These are phyloP conservation scores for Aphis craccivora DNA, from an alignment of 1,140 invertebrate genomes.

Conservation along the genomic window DNA sequence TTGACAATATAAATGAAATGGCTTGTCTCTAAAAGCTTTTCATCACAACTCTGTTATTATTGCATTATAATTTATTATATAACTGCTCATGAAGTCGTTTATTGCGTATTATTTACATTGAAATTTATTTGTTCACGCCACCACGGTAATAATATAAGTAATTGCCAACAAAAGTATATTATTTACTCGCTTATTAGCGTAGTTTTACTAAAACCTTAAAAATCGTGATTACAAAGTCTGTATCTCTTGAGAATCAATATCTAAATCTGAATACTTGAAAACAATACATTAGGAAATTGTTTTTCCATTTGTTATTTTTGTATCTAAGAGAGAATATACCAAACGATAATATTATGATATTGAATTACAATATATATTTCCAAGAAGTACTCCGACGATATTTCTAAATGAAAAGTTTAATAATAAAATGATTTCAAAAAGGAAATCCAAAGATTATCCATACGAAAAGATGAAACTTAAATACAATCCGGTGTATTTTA, in stretches of 20 bases:
- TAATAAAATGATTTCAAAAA: background rate
- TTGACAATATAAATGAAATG: background rate
- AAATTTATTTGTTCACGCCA: background rate
- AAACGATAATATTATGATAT: background rate
- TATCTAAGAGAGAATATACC: background rate
- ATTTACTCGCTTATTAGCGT: too few relatives aligned
- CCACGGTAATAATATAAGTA: too few relatives aligned
- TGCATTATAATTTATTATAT: background rate
- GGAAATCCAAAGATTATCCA: background rate
- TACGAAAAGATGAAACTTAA: background rate
- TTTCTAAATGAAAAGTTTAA: background rate
- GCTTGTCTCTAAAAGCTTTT: background rate
- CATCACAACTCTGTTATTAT: background rate
- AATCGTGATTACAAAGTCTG: too few relatives aligned
- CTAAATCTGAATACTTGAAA: too few relatives aligned
- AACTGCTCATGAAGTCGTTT: background rate
- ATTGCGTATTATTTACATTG: background rate
- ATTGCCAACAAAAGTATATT: too few relatives aligned
- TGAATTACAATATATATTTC: background rate
- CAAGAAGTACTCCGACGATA: background rate
- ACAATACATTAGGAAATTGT: too few relatives aligned
- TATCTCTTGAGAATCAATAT: too few relatives aligned
- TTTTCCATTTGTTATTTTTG: too few relatives aligned
- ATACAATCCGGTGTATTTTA: background rate
- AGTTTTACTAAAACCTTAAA: too few relatives aligned